A percentile compares a stretch with the other conserved stretches of the same genome.
phyloP scores from a whole-genome alignment of 2,113 vertebrate species.

The Vulpes lagopus region DNA sequence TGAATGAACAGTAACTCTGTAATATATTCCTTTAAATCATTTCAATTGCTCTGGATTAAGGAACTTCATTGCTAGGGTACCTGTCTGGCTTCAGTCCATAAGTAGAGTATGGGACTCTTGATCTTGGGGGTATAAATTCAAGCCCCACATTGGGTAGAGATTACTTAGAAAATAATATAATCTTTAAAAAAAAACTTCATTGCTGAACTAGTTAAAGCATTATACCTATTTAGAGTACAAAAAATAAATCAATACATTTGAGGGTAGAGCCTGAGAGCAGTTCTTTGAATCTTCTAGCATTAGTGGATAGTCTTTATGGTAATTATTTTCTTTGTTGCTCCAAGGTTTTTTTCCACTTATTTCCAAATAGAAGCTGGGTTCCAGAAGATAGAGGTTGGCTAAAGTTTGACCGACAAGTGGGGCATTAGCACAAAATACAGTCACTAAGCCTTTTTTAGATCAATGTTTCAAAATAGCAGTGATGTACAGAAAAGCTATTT shows the following conservation, averaged over 20 bases:
- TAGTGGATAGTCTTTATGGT: constrained; percentile 24
- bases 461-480: constrained; percentile 71
- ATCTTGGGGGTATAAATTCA: neutral
- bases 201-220: constrained; percentile 7
- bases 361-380: constrained; percentile 49
- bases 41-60: constrained; percentile 40
- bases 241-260: constrained; percentile 48
- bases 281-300: constrained; percentile 58
- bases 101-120: neutral
- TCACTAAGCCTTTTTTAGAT: constrained; percentile 62
- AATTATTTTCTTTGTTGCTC: constrained; percentile 54
- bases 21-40: constrained; percentile 36
- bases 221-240: constrained; percentile 37
- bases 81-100: neutral
- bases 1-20: constrained; percentile 11
- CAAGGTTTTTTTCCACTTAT: constrained; percentile 50
- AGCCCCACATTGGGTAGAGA: neutral
- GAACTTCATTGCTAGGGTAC: neutral
- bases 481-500: constrained; percentile 65
- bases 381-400: constrained; percentile 51
- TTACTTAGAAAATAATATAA: neutral
- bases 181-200: neutral
- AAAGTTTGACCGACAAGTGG: constrained; percentile 60
- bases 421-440: constrained; percentile 60
- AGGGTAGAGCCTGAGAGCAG: neutral